A percentile compares a stretch with the other conserved stretches of the same genome.
Conservation (phyloP, 2,888 invertebrate species). For the Hydrotaea diabolus region DNA sequence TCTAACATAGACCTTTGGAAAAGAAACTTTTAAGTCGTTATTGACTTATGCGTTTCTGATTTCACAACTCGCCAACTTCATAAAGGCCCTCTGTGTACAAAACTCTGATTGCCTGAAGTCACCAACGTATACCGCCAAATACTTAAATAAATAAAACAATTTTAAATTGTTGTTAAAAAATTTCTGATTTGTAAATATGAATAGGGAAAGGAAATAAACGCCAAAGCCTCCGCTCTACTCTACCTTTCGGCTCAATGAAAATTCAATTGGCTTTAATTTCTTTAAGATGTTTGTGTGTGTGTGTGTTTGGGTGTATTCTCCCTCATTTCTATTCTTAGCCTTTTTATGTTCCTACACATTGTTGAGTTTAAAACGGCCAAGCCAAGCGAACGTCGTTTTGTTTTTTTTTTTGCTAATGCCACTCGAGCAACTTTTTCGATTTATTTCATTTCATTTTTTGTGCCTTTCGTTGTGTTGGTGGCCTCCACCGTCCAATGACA, state of each 20-base stretch:
- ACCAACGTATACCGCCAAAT: not conserved
- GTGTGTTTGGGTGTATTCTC: too few species aligned
- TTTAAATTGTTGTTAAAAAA: not conserved
- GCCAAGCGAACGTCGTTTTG: not conserved
- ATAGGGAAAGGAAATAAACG: too few species aligned
- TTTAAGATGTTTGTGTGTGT: not conserved
- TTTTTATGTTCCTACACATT: not conserved
- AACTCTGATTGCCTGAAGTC: not conserved
- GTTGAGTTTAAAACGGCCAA: not conserved
- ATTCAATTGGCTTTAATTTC: not conserved
- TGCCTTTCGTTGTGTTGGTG: not conserved
- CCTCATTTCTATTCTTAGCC: not conserved
- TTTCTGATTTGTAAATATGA: not conserved
- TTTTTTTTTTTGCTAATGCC: constrained; percentile 4
- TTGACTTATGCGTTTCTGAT: too few species aligned
- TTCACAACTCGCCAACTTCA: too few species aligned
- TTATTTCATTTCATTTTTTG: constrained; percentile 16
- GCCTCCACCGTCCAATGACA: not conserved
- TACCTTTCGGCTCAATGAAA: not conserved
- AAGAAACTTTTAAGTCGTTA: too few species aligned
- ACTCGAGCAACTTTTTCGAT: constrained; percentile 41
- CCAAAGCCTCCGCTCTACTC: too few species aligned
- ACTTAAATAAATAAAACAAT: not conserved
- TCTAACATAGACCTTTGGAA: too few species aligned
- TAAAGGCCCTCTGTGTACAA: too few species aligned